Percentiles rank a stretch among this genome's conserved stretches.
Conservation (phyloP, 2,797 vertebrate genomes). For the Alfaro cultratus region DNA sequence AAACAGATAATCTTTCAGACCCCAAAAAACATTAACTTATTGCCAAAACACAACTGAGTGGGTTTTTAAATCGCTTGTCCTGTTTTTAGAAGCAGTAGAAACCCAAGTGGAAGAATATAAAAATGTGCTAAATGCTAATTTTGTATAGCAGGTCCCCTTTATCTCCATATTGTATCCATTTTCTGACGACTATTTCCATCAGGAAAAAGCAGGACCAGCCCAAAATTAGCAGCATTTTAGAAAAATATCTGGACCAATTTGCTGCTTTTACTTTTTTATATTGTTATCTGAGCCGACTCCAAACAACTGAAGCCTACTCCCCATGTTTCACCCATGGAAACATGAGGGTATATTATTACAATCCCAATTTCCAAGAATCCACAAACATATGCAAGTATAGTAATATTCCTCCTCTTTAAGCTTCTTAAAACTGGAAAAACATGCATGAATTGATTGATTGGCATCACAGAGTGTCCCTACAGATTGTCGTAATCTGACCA, state of each 20-base stretch:
- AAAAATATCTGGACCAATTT: constrained; percentile 1
- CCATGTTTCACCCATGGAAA: constrained; percentile 9
- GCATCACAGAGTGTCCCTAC: constrained; percentile 29
- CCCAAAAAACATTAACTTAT: too few species aligned
- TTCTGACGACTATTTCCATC: not conserved
- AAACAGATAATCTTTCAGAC: too few species aligned
- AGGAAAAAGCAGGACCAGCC: not conserved
- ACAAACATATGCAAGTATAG: not conserved
- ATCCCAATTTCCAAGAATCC: not conserved
- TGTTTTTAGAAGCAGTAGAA: too few species aligned
- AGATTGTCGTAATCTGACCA: constrained; percentile 46
- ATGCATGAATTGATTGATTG: constrained; percentile 17
- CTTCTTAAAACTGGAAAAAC: constrained; percentile 9
- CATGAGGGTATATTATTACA: not conserved
- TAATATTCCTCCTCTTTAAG: constrained; percentile 2
- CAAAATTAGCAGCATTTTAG: not conserved
- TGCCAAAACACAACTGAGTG: too few species aligned
- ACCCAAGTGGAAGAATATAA: too few species aligned
- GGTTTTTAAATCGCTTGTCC: too few species aligned
- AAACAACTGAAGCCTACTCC: constrained; percentile 62
- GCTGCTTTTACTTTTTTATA: constrained; percentile 48
- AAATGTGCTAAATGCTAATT: too few species aligned
- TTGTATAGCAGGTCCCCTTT: not conserved
- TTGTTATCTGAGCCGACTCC: constrained; percentile 44
- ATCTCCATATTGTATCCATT: not conserved